Base-by-base conservation (phyloP, 2,797 vertebrate species). In the Darevskia mixta region DNA sequence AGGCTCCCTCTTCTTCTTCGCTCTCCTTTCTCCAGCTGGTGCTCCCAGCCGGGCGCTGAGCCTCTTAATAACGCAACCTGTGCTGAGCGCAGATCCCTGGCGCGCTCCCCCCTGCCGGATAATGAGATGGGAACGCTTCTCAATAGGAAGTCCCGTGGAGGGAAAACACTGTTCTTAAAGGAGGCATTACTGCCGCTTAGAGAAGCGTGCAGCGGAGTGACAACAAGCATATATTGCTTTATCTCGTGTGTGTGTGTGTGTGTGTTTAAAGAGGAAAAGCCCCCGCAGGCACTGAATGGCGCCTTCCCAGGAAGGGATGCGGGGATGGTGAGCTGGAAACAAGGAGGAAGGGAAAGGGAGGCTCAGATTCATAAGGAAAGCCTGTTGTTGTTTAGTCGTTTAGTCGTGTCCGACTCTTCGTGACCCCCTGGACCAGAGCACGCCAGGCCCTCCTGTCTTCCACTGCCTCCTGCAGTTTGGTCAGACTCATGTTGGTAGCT, bases 141-240 rank as follows among this genome's bases (percentile, higher is more conserved):
- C 79, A 55, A 84, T 41, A 79, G 80, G 93, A 86, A 91, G 76
- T 32, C 67, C 25, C 91, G 41, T 15, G 69, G 73, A 92, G 92
- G 93, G 91, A 94, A 95, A 94, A 93, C 85, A 90, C 93, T 82
- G 86, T 85, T 82, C 89, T 93, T 91, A 49, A 87, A 72, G 64
- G 75, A 92, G 78, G 55, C 61, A 78, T 95, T 90, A 92, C 92
- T 80, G 79, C 38, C 41, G 79, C 82, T 94, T 90, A 89, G 80
- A 45, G 91, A 90, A 91, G 90, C 38, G 61, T 86, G 92, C 85
- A 86, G 87, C 89, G 87, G 90, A 92, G 93, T 87, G 89, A 92
- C 87, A 15, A 17, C 25, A 4, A 90, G 88, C 89, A 91, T 92
- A 88, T 92, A 91, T 92, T 89, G 67, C 79, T 94, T 89, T 91